phyloP scores from a whole-genome alignment of 2,888 invertebrate species.

The Tolmerus cingulatus region DNA sequence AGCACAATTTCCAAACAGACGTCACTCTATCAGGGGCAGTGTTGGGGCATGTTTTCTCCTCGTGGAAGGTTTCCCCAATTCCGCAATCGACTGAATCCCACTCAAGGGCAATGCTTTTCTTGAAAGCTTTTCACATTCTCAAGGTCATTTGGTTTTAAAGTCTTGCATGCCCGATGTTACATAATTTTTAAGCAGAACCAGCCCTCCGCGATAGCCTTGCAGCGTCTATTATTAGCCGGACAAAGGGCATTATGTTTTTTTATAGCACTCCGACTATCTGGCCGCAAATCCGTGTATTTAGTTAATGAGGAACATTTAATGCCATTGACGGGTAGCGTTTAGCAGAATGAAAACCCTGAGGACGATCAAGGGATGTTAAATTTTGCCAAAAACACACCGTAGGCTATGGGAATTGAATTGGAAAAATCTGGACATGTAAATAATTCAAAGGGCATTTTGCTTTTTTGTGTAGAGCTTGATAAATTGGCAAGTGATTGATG shows the following conservation, averaged over 20 bases:
- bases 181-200: background rate
- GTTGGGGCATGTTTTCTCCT: background rate
- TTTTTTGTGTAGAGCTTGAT: background rate
- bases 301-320: background rate
- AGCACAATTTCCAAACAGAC: background rate
- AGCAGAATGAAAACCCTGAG: background rate
- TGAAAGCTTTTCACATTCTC: slow-evolving; percentile 1
- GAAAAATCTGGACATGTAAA: background rate
- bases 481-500: background rate
- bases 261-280: background rate
- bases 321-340: background rate
- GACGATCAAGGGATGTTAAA: background rate
- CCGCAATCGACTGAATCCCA: background rate
- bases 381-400: background rate
- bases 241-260: background rate
- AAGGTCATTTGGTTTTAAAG: slow-evolving; percentile 32
- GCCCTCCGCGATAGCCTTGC: background rate
- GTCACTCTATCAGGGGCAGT: background rate
- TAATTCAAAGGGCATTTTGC: background rate
- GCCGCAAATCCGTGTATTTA: background rate
- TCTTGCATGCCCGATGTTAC: background rate
- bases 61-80: background rate
- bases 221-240: background rate
- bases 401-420: background rate
- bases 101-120: slow-evolving; percentile 33